Percentiles rank a stretch among this genome's conserved stretches.
These are phyloP conservation scores for Lydus trimaculatus DNA, from an alignment of 2,888 invertebrate genomes.

Conservation along the genomic window DNA sequence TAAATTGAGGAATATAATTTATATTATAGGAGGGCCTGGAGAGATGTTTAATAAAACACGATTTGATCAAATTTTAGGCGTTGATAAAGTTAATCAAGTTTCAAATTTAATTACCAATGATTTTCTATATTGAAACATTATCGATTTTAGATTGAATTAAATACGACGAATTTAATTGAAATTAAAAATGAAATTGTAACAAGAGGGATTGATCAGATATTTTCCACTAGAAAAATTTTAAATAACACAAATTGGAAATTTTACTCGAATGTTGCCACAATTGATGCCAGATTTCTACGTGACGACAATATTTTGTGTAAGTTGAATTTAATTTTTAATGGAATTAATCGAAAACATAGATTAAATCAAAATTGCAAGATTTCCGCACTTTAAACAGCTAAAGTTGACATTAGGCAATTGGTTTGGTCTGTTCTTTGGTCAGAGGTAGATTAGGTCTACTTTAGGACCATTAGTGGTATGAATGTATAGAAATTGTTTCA, in stretches of 20 bases:
- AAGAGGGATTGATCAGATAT: background rate
- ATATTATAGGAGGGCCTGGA: constrained; percentile 43
- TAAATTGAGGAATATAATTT: constrained; percentile 36
- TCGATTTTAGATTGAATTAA: constrained; percentile 20
- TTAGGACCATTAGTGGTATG: too few species aligned
- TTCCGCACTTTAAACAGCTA: too few species aligned
- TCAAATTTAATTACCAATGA: background rate
- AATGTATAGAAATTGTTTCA: too few species aligned
- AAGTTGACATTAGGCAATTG: too few species aligned
- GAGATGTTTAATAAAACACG: constrained; percentile 39
- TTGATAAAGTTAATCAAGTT: constrained; percentile 31
- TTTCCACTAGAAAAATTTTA: background rate
- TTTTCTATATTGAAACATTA: background rate
- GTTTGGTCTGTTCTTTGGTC: too few species aligned
- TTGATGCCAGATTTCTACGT: constrained; percentile 10
- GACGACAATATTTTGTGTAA: constrained; percentile 21
- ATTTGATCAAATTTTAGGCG: constrained; percentile 50
- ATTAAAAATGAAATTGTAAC: constrained; percentile 15
- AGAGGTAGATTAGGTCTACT: too few species aligned
- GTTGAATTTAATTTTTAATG: background rate
- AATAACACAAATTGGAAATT: background rate
- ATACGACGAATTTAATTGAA: constrained; percentile 21
- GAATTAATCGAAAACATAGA: too few species aligned
- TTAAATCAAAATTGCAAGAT: too few species aligned
- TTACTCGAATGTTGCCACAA: background rate